Base-by-base conservation (phyloP, 2,113 vertebrate species). In the Phasianus colchicus region DNA sequence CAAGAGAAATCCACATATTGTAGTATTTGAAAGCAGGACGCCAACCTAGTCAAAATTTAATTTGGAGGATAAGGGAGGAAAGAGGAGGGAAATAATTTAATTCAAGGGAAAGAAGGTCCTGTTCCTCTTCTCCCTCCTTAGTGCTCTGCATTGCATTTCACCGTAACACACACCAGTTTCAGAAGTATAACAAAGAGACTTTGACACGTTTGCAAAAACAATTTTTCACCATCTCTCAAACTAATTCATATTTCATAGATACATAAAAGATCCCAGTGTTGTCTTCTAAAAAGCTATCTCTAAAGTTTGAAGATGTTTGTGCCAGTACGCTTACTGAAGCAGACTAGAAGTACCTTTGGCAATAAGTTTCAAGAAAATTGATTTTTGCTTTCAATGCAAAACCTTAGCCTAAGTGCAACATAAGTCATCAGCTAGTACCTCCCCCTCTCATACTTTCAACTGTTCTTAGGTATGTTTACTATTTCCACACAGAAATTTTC, bases 11-110 rank as follows among this genome's bases (percentile, higher is more conserved):
- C 99, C 99, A 99, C 99, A 99, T 99, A 95, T 99, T 99, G 98
- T 99, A 99, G 96, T 99, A 99, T 74, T 99, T 99, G 97, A 99
- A 99, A 93, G 99, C 99, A 93, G 99, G 99, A 22, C 99, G 99
- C 99, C 99, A 99, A 38, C 99, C 99, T 99, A 97, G 65, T 55
- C 20, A 95, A 92, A 69, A 95, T 66, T 66, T 7, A 78, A 89
- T 86, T 65, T 58, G 17, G 11, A 81, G 13, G 13, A 42, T 0
- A 70, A 20, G 32, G 25, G 6, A 58, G 11, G 50, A 54, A 34
- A 81, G 6, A 21, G 4, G 1, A 9, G 4, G 3, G 3, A 1
- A 64, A 73, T 57, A 58, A 55, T 25, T 66, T 50, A 58, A 60
- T 30, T 19, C 6, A 79, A 48, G 22, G 45, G 11, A 86, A 76